Base-by-base conservation (phyloP, 2,888 invertebrate genomes). In the Zhuqinia jingwanae region DNA sequence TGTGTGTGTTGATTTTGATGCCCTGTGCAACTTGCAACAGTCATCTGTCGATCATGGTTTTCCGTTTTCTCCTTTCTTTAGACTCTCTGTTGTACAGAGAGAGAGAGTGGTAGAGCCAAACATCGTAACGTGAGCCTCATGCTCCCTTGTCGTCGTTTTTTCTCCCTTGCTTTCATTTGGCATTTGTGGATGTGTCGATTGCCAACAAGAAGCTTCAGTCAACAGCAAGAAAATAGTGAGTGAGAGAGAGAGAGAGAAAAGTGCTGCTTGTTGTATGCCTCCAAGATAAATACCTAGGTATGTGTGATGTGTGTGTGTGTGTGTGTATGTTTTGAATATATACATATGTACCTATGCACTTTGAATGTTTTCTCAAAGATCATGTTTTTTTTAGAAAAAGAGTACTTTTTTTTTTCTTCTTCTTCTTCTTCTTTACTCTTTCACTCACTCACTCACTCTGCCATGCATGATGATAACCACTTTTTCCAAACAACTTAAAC, bases 401-500 rank as follows among this genome's bases (percentile, higher is more conserved):
- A 53, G n/a, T 53, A 53, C 53, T 53, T 17, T 53, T 53, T 36
- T 8, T 36, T 36, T 8, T 36, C 8, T 36, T 6, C 36, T 8
- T 8, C 8, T n/a, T n/a, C n/a, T 13, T 36, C 36, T 36, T 36
- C 36, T 36, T 36, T 36, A 36, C 36, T 8, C 36, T 36, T n/a
- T n/a, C n/a, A n/a, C n/a, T n/a, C n/a, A n/a, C n/a, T n/a, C 36
- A 6, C 65, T 8, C 6, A 36, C 27, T 77, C 53, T 75, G 30
- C 53, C 79, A 81, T 75, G 56, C 76, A 63, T 63, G 65, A 53
- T 68, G 83, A 83, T 83, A 83, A 83, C 83, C 83, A 83, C 76
- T 77, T 83, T 60, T 83, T 83, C 76, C 76, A 77, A 83, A 77
- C 77, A 83, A 77, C 83, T 83, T 83, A 76, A 83, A 83, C 76